Evolutionary conservation across 1,140 invertebrate genomes (phyloP), one percentile per base, ranked within the genome.

Genomic region (Zaprionus africanus): DNA sequence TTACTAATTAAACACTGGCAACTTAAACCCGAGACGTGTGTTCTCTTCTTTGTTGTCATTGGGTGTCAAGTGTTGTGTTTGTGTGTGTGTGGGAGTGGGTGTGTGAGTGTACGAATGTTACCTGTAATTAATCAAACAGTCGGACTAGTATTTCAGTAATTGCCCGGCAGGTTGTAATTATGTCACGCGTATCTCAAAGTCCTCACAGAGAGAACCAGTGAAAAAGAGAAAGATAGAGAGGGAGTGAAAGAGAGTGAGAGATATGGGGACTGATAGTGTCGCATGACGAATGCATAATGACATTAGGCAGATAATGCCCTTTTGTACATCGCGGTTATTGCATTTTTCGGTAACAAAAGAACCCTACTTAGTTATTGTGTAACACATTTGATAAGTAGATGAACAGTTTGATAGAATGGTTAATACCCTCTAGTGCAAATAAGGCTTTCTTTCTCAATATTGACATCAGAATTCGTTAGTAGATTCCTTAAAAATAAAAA

Each of bases 101-200:
- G 41, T 7, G 49, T 46, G 46, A n/a, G 46, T 57, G 66, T 75
- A n/a, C 51, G 53, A 64, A 60, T 46, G 41, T 71, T 76, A 71
- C 60, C 73, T 76, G 60, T 71, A 71, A 76, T 76, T 76, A 76
- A 76, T 76, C 73, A 76, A 76, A 61, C 41, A 28, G 73, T 71
- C 73, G 31, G 54, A 49, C 38, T 66, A 22, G 34, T 70, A 76
- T 76, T 71, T 71, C 54, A 54, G 73, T 71, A 71, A 76, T 76
- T 76, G 73, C 73, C 53, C 54, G 60, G 24, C 61, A 59, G 67
- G 36, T 59, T 76, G 67, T 76, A 71, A 76, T 76, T 76, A 76
- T 76, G 67, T 76, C 73, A 71, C 67, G 73, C 73, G 58, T 76
- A 76, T 76, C 59, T 70, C 24, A 54, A 17, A 24, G 28, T 31